Base-by-base conservation (phyloP, 1,140 invertebrate genomes). In the Zaprionus tsacasi region DNA sequence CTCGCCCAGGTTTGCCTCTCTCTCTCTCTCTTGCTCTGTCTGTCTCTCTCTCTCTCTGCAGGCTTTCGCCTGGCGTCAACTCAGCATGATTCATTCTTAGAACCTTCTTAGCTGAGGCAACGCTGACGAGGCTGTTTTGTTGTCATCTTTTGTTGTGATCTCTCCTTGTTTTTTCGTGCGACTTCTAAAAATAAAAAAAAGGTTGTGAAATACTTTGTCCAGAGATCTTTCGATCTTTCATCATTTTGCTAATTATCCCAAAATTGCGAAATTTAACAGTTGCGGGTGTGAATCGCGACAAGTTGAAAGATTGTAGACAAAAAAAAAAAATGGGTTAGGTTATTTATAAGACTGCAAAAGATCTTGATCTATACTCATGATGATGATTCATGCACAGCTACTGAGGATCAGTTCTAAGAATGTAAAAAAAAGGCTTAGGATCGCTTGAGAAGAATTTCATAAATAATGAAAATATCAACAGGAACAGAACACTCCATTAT, bases 1-100 rank as follows among this genome's bases (percentile, higher is more conserved):
- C 43, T 43, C 11, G 45, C 38, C 8, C 52, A 40, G 36, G 40
- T 35, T 54, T 21, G 12, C 35, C 11, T 71, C 30, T 52, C 33
- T 12, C 13, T 35, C 30, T 27, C 45, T 45, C 38, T 5, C 17
- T 52, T 15, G 38, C 57, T 10, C 30, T 64, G 17, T 58, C 57
- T 43, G 1, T 59, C 21, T 59, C n/a, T 5, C 2, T 17, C 25
- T 43, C 48, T 45, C 30, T 10, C 15, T 61, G 15, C 35, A 40
- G 30, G 35, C 55, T 66, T 76, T 56, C 43, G 60, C 74, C 56
- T 76, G 74, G 74, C 74, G 74, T 76, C 74, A 72, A 71, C 74
- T 67, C 74, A 71, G 74, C 74, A 76, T 76, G 74, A 76, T 72
- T 76, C 74, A 76, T 76, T 76, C 74, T 76, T 67, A 76, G 74